A percentile compares a stretch with the other conserved stretches of the same genome.
phyloP scores from a whole-genome alignment of 2,113 vertebrate species.

The Chitala chitala region DNA sequence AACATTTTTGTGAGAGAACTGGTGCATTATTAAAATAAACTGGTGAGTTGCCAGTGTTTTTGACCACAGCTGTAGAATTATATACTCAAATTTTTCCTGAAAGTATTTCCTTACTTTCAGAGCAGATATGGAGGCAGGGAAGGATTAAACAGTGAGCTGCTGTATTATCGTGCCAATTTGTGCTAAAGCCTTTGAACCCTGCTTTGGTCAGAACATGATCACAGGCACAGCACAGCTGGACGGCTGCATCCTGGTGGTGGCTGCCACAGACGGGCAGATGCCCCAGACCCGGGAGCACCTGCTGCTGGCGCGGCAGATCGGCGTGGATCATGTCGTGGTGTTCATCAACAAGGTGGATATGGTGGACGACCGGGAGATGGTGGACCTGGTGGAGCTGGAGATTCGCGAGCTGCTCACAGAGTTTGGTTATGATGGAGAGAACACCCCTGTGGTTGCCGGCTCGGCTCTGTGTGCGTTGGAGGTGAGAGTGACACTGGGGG shows the following conservation, averaged over 20 bases:
- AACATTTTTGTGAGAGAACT: too few relatives aligned
- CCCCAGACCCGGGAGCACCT: constrained; percentile 89
- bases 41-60: too few relatives aligned
- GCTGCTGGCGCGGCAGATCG: constrained; percentile 79
- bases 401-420: constrained; percentile 81
- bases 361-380: constrained; percentile 78
- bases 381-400: constrained; percentile 85
- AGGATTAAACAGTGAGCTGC: neutral
- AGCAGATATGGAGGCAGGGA: too few relatives aligned
- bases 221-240: constrained; percentile 84
- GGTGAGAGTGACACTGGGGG: constrained; percentile 47
- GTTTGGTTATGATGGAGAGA: constrained; percentile 80
- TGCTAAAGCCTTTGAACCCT: neutral
- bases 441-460: constrained; percentile 70
- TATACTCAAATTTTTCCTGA: too few relatives aligned
- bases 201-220: constrained; percentile 78
- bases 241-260: constrained; percentile 85
- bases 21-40: too few relatives aligned
- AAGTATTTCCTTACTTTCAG: too few relatives aligned
- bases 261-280: constrained; percentile 86
- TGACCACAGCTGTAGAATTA: too few relatives aligned
- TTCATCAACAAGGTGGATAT: constrained; percentile 84
- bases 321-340: constrained; percentile 78
- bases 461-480: constrained; percentile 86
- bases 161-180: neutral